phyloP scores from a whole-genome alignment of 2,888 invertebrate species.

The Clivina fossor region DNA sequence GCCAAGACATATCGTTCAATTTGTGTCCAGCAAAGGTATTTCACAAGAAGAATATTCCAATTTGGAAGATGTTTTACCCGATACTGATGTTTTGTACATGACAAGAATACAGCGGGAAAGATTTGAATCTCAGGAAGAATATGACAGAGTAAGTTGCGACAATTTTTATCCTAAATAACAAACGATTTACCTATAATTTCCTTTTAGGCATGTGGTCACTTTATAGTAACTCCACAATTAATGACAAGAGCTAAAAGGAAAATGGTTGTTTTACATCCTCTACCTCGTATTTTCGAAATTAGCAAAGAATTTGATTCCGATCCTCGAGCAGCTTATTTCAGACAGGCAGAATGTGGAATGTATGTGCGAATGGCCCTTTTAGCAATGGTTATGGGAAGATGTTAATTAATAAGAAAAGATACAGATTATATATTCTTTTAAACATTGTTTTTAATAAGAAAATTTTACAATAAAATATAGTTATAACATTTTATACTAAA shows the following conservation, averaged over 20 bases:
- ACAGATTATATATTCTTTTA: constrained; percentile 18
- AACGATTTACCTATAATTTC: constrained; percentile 8
- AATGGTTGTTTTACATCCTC: constrained; percentile 96
- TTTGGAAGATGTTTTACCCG: constrained; percentile 84
- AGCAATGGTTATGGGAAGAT: constrained; percentile 79
- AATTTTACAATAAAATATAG: constrained; percentile 21
- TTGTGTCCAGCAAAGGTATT: constrained; percentile 76
- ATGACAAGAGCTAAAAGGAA: constrained; percentile 93
- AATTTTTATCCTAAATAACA: background rate
- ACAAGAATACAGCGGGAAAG: constrained; percentile 96
- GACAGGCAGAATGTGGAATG: constrained; percentile 97
- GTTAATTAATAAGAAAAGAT: constrained; percentile 40
- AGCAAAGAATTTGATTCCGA: constrained; percentile 94
- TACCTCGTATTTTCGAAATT: constrained; percentile 94
- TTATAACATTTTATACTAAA: no score
- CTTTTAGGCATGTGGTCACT: constrained; percentile 79
- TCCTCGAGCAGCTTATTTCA: constrained; percentile 96
- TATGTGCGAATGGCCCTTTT: constrained; percentile 97
- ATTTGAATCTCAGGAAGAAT: constrained; percentile 81
- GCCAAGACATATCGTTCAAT: constrained; percentile 84
- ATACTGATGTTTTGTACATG: constrained; percentile 97
- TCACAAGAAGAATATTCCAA: constrained; percentile 70
- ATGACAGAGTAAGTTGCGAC: constrained; percentile 68
- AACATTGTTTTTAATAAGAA: constrained; percentile 19
- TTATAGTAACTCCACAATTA: constrained; percentile 89